Conservation (phyloP, 2,113 vertebrate genomes). For the Callithrix jacchus region DNA sequence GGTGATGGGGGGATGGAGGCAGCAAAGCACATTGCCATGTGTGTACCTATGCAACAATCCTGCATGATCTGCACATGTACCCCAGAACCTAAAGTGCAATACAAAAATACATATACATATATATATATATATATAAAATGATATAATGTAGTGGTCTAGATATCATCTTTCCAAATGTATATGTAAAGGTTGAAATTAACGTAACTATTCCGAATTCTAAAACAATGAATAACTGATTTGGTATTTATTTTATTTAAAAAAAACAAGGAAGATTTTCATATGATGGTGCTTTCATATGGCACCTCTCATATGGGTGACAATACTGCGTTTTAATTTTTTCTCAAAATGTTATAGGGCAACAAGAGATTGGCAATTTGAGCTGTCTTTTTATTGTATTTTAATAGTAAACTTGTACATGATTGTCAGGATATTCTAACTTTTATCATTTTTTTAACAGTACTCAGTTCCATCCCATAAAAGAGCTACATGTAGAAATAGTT, state of each 20-base stretch:
- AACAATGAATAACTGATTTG: background rate
- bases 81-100: no score
- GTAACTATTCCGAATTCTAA: background rate
- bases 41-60: no score
- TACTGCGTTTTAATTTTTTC: background rate
- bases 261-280: background rate
- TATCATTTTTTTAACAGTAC: slow-evolving; percentile 50
- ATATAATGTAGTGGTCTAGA: background rate
- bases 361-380: background rate
- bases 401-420: background rate
- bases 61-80: no score
- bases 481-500: background rate
- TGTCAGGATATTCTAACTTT: background rate
- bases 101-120: no score
- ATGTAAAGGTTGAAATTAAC: background rate
- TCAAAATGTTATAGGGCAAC: background rate
- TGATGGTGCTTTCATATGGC: background rate
- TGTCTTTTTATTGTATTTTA: slow-evolving; percentile 44
- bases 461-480: slow-evolving; percentile 26
- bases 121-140: no score
- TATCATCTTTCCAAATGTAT: background rate
- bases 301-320: background rate
- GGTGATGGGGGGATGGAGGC: no score
- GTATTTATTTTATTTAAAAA: background rate
- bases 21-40: no score